Conservation (phyloP, 2,888 invertebrate genomes). For the Leptopilina drosophilae region DNA sequence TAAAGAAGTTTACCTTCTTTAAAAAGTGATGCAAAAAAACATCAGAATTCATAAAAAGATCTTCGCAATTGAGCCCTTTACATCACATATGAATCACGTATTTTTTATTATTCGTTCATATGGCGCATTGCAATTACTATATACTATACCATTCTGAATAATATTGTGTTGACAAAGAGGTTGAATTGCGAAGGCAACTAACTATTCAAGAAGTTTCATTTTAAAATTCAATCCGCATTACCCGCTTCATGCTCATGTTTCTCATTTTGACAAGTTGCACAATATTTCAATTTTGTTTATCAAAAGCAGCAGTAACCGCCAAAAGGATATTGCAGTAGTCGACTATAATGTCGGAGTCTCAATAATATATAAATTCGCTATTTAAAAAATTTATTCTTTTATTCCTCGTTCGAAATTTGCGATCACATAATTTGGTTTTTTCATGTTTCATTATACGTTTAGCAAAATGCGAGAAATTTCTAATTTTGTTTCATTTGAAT, state of each 20-base stretch:
- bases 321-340: slow-evolving; percentile 34
- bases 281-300: slow-evolving; percentile 45
- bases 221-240: slow-evolving; percentile 52
- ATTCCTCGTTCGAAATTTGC: background rate
- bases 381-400: background rate
- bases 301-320: slow-evolving; percentile 42
- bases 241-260: slow-evolving; percentile 43
- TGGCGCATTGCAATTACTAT: slow-evolving; percentile 3
- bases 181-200: slow-evolving; percentile 40
- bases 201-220: slow-evolving; percentile 43
- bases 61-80: background rate
- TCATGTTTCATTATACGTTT: background rate
- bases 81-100: slow-evolving; percentile 19
- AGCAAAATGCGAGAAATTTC: background rate
- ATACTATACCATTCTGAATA: background rate
- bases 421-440: background rate
- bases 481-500: background rate
- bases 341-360: no score
- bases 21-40: background rate
- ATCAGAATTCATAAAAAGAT: background rate
- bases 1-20: no score
- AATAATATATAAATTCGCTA: no score
- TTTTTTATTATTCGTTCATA: slow-evolving; percentile 8
- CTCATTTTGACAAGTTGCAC: slow-evolving; percentile 49
- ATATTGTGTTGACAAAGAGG: slow-evolving; percentile 25